These are phyloP conservation scores for Sebastiscus albofasciatus DNA, from an alignment of 2,797 vertebrate genomes.

Conservation along the genomic window DNA sequence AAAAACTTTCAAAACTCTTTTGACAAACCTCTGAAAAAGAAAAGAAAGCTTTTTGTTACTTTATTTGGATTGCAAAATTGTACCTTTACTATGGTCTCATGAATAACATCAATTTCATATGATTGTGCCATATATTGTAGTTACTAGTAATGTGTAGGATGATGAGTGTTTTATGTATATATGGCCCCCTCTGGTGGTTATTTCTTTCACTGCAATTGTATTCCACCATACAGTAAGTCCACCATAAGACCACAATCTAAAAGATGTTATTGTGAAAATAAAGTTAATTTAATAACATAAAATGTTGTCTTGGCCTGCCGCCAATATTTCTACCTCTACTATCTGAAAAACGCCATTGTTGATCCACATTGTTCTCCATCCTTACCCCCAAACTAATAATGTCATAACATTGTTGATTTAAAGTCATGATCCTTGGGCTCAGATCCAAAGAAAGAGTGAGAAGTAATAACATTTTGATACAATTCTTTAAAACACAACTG, in stretches of 20 bases:
- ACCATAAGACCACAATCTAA: background rate
- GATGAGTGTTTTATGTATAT: background rate
- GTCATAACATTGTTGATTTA: background rate
- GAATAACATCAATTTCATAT: background rate
- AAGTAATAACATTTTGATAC: background rate
- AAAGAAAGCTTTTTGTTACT: background rate
- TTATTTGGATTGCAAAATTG: background rate
- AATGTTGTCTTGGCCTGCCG: background rate
- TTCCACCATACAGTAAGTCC: background rate
- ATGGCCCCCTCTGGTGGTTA: conserved; percentile 58
- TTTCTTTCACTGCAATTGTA: background rate
- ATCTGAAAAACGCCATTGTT: background rate
- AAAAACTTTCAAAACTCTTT: background rate
- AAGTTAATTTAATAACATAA: background rate
- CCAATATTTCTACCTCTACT: background rate
- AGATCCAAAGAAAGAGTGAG: background rate
- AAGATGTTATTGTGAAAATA: background rate
- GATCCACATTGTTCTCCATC: background rate
- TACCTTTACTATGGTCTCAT: background rate
- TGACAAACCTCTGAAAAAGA: background rate
- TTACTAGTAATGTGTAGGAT: background rate
- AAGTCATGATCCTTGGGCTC: background rate
- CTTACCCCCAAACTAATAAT: background rate
- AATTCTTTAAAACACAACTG: background rate
- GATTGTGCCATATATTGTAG: background rate